Conservation (phyloP, 2,888 invertebrate genomes). For the Cheilosia vernalis region DNA sequence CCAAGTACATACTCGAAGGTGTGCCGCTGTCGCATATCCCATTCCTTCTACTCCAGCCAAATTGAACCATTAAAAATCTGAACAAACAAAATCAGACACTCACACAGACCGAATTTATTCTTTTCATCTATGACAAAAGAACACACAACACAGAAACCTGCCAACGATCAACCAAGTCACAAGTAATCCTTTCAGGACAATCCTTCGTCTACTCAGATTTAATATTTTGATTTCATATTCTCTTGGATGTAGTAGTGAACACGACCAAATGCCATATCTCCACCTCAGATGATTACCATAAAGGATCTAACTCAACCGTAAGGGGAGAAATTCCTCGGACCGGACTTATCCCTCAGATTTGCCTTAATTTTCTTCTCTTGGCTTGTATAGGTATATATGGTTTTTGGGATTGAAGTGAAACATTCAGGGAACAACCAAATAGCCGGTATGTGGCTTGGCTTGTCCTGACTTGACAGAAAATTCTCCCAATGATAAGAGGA, state of each 20-base stretch:
- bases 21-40: conserved; percentile 60
- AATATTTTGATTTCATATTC: conserved; percentile 69
- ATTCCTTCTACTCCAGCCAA: conserved; percentile 35
- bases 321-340: conserved; percentile 52
- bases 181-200: conserved; percentile 65
- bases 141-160: conserved; percentile 24
- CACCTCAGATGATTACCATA: conserved; percentile 71
- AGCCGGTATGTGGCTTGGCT: neutral
- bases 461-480: conserved; percentile 67
- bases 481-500: conserved; percentile 58
- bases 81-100: conserved; percentile 9
- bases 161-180: conserved; percentile 49
- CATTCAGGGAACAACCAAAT: conserved; percentile 6
- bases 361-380: conserved; percentile 56
- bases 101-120: neutral
- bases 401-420: neutral
- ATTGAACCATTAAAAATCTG: conserved; percentile 26
- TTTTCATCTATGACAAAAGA: conserved; percentile 42
- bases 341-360: conserved; percentile 48
- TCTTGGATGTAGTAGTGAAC: conserved; percentile 2
- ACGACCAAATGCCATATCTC: conserved; percentile 43
- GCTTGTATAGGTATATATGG: neutral
- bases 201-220: conserved; percentile 51
- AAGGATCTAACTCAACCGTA: conserved; percentile 62
- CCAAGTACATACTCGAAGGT: conserved; percentile 42